Conservation (phyloP, 2,888 invertebrate genomes). For the Dicycla oo region DNA sequence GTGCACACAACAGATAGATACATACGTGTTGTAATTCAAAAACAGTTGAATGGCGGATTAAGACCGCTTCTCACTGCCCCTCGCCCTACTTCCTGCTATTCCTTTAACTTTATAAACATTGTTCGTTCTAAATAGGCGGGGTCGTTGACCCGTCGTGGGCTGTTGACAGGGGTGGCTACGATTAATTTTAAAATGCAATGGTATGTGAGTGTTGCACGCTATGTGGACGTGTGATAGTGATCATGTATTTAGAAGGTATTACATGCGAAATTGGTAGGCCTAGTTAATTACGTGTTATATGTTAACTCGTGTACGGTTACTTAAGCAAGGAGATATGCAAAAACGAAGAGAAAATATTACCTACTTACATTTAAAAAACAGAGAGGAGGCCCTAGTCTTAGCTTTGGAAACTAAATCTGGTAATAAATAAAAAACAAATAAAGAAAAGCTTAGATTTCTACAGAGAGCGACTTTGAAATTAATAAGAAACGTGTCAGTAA, state of each 20-base stretch:
- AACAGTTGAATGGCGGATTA: slow-evolving; percentile 72
- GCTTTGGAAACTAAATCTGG: background rate
- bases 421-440: background rate
- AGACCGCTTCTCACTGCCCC: slow-evolving; percentile 66
- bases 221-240: slow-evolving; percentile 66
- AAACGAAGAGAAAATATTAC: background rate
- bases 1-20: slow-evolving; percentile 23
- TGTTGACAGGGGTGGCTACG: slow-evolving; percentile 85
- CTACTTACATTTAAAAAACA: background rate
- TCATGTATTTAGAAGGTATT: slow-evolving; percentile 53
- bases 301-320: slow-evolving; percentile 4
- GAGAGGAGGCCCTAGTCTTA: background rate
- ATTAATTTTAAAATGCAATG: slow-evolving; percentile 87
- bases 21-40: slow-evolving; percentile 47
- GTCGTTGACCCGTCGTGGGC: slow-evolving; percentile 80
- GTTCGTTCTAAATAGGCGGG: slow-evolving; percentile 85
- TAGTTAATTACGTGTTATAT: slow-evolving; percentile 24
- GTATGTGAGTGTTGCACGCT: slow-evolving; percentile 83
- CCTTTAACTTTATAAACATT: slow-evolving; percentile 81
- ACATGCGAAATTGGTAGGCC: slow-evolving; percentile 37
- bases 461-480: background rate
- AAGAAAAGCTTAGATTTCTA: background rate
- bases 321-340: background rate
- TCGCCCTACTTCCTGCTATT: slow-evolving; percentile 82
- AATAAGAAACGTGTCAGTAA: slow-evolving; percentile 13